A percentile compares a stretch with the other conserved stretches of the same genome.
Evolutionary conservation across 2,113 vertebrate genomes (phyloP).

Genomic region (Columba livia): DNA sequence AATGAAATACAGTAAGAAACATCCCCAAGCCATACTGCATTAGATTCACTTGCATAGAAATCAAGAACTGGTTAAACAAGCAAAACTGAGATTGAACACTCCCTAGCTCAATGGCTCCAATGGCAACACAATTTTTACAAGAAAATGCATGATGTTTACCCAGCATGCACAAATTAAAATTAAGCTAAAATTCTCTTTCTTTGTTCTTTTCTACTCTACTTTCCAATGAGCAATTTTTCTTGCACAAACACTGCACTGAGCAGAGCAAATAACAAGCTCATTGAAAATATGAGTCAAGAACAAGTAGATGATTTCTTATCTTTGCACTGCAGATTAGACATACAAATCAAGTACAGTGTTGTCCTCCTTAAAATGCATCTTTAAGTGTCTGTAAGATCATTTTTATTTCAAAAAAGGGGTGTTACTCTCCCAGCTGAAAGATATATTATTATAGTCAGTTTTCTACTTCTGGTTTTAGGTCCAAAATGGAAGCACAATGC

Average conservation of each 20-base stretch:
- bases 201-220: conserved; percentile 22
- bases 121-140: conserved; percentile 40
- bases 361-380: conserved; percentile 33
- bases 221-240: conserved; percentile 47
- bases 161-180: conserved; percentile 48
- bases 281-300: conserved; percentile 39
- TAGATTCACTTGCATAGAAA: conserved; percentile 24
- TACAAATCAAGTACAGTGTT: not conserved
- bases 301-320: conserved; percentile 58
- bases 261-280: conserved; percentile 46
- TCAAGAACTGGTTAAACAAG: conserved; percentile 54
- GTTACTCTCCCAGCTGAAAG: not conserved
- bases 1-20: conserved; percentile 45
- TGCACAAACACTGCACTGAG: conserved; percentile 52
- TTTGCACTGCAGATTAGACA: conserved; percentile 39
- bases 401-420: not conserved
- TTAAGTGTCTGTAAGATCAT: conserved; percentile 7
- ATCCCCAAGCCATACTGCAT: conserved; percentile 20
- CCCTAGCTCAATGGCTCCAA: conserved; percentile 29
- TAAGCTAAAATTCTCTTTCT: conserved; percentile 46
- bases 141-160: conserved; percentile 53
- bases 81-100: conserved; percentile 40
- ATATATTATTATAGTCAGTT: not conserved
- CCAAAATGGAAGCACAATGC: not conserved
- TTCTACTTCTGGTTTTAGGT: not conserved